phyloP scores from a whole-genome alignment of 2,113 vertebrate genomes.

The Tyto alba region DNA sequence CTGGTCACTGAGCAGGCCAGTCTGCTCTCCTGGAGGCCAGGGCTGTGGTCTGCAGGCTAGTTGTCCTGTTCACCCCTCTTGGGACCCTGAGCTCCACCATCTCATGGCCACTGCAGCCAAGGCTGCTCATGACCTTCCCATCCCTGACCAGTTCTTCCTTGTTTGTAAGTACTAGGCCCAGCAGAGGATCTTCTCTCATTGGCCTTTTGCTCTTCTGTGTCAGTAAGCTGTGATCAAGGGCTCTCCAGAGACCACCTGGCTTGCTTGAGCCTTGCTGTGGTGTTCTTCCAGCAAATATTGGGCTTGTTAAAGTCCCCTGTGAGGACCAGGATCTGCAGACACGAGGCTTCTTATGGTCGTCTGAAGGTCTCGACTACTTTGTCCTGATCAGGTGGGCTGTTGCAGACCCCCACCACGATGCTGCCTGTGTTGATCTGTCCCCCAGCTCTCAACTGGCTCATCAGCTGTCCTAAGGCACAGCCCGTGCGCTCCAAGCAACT shows the following conservation, averaged over 20 bases:
- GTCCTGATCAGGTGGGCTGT: not conserved
- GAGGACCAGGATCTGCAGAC: not conserved
- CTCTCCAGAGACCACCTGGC: not conserved
- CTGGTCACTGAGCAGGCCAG: not conserved
- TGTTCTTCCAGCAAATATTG: not conserved
- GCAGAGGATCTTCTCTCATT: not conserved
- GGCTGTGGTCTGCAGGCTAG: not conserved
- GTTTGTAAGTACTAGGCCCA: not conserved
- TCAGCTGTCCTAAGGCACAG: not conserved
- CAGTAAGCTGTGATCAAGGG: not conserved
- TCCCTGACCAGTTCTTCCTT: not conserved
- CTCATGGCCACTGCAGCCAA: not conserved
- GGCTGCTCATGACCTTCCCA: not conserved
- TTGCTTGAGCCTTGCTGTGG: not conserved
- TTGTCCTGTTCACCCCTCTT: not conserved
- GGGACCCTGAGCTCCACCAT: not conserved
- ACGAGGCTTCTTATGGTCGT: rapidly evolving
- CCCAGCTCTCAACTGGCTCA: not conserved
- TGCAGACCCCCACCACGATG: not conserved
- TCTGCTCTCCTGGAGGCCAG: not conserved
- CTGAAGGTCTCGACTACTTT: not conserved
- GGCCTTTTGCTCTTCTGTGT: not conserved
- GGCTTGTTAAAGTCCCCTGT: rapidly evolving
- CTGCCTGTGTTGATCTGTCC: not conserved
- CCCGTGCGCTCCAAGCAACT: rapidly evolving